A percentile compares a stretch with the other conserved stretches of the same genome.
Conservation (phyloP, 92 coral and sea anemone genomes). For the Phenganax marumi region DNA sequence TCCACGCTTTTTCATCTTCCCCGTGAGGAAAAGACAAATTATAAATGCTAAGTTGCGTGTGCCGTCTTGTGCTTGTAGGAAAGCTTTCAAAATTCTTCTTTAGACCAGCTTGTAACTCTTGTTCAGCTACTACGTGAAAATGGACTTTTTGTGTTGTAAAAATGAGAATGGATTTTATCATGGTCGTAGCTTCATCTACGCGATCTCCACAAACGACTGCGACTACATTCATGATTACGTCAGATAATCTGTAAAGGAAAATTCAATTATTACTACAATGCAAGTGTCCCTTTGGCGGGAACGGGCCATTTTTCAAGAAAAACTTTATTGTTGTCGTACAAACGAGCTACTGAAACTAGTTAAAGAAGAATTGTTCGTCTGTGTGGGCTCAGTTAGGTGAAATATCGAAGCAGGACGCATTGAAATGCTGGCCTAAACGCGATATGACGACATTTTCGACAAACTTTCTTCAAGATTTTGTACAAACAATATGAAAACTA, state of each 20-base stretch:
- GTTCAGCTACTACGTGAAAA: slow-evolving; percentile 82
- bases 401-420: too few relatives aligned
- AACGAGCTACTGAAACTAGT: too few relatives aligned
- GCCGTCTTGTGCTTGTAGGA: slow-evolving; percentile 56
- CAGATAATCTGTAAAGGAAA: background rate
- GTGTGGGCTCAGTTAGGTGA: too few relatives aligned
- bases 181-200: slow-evolving; percentile 69
- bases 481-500: too few relatives aligned
- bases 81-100: slow-evolving; percentile 54
- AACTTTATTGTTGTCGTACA: too few relatives aligned
- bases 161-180: slow-evolving; percentile 77
- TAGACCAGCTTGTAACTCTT: slow-evolving; percentile 60
- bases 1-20: slow-evolving; percentile 68
- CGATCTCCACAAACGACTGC: slow-evolving; percentile 84
- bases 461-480: too few relatives aligned
- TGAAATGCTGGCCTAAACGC: too few relatives aligned
- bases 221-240: slow-evolving; percentile 43
- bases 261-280: background rate
- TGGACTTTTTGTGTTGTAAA: slow-evolving; percentile 67
- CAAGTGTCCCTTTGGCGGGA: background rate
- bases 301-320: background rate
- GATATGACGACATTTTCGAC: too few relatives aligned
- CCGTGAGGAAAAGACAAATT: slow-evolving; percentile 71
- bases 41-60: slow-evolving; percentile 66
- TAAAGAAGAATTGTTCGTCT: too few relatives aligned